A percentile compares a stretch with the other conserved stretches of the same genome.
Evolutionary conservation across 2,113 vertebrate species (phyloP).

Genomic region (Zootoca vivipara): DNA sequence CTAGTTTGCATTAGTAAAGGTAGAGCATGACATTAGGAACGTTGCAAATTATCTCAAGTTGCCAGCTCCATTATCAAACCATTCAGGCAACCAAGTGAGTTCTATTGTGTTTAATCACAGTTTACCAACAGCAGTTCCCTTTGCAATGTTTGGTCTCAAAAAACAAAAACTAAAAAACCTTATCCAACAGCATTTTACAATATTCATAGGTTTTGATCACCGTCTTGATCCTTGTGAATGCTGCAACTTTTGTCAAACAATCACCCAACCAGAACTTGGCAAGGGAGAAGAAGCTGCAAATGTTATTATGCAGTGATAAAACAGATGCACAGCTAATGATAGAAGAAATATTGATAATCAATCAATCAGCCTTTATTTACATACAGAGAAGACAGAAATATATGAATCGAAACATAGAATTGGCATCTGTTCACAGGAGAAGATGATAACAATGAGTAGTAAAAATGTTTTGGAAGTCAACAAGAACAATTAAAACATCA

Average conservation of each 20-base stretch:
- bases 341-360: neutral
- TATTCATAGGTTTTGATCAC: neutral
- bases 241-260: neutral
- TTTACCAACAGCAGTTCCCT: neutral
- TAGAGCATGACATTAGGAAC: neutral
- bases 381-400: no score
- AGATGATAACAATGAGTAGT: neutral
- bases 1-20: neutral
- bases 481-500: neutral
- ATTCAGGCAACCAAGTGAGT: neutral
- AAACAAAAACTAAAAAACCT: neutral
- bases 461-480: neutral
- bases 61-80: neutral
- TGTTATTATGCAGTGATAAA: neutral
- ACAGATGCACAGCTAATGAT: neutral
- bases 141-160: neutral
- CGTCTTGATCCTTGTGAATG: neutral
- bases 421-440: no score
- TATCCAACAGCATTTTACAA: neutral
- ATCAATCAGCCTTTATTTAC: no score
- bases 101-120: neutral
- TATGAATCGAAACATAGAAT: no score
- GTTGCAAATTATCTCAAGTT: neutral
- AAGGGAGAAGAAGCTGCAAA: neutral
- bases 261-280: neutral